Evolutionary conservation across 2,888 invertebrate species (phyloP).

Genomic region (Limnephilus lunatus): DNA sequence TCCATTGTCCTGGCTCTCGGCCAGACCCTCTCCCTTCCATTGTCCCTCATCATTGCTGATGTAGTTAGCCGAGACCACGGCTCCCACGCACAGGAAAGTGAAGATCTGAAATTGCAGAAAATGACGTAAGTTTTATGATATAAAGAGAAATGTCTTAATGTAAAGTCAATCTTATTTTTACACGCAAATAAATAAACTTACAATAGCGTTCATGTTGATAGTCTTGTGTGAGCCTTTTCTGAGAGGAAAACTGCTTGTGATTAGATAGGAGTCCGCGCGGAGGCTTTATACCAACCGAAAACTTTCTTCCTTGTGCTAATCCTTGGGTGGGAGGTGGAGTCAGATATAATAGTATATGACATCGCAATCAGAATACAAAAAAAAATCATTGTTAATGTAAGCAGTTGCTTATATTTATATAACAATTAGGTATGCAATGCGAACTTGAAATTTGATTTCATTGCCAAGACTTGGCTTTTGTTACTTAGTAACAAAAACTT

Average conservation of each 20-base stretch:
- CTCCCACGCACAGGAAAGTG: conserved; percentile 55
- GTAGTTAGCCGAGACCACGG: conserved; percentile 41
- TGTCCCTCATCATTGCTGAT: conserved; percentile 53
- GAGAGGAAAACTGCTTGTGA: conserved; percentile 63
- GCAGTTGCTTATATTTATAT: background rate
- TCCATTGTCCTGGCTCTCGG: conserved; percentile 57
- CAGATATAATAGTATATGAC: background rate
- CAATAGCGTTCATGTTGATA: too few relatives aligned
- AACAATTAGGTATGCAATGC: background rate
- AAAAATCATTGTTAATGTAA: too few relatives aligned
- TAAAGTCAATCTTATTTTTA: too few relatives aligned
- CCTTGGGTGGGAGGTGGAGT: background rate
- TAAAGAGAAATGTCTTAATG: background rate
- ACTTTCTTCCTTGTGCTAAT: background rate
- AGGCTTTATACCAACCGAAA: background rate
- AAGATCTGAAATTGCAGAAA: background rate
- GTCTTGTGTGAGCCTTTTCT: too few relatives aligned
- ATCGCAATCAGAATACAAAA: too few relatives aligned
- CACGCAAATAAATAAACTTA: too few relatives aligned
- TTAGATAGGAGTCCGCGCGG: background rate
- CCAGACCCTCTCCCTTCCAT: conserved; percentile 56
- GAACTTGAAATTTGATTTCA: background rate
- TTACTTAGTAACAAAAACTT: too few relatives aligned
- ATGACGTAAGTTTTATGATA: background rate
- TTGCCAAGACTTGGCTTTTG: too few relatives aligned